Base-by-base conservation (phyloP, 2,113 vertebrate species). In the Mola mola region DNA sequence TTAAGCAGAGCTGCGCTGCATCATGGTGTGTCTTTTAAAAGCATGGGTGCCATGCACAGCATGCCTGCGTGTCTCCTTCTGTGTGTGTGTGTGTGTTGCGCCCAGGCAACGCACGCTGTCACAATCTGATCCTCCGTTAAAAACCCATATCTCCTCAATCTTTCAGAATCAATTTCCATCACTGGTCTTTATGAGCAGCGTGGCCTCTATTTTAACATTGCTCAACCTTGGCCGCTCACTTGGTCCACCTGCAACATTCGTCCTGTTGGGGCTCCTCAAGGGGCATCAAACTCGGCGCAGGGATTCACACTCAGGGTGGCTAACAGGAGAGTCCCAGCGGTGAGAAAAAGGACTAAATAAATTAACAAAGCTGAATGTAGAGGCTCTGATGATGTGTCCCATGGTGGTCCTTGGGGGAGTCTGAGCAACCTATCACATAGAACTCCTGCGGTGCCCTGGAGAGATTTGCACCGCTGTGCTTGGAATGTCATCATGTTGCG, bases 301-400 rank as follows among this genome's bases (percentile, higher is more conserved):
- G 11, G 57, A 43, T 56, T 44, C 46, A 10, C 36, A 28, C 53
- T 59, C 8, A 13, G 52, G 52, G 36, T 19, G 17, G 48, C 64
- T 36, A 19, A 49, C 34, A 17, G 17, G 15, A 44, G 49, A 40
- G 67, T 66, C 61, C 56, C 66, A 40, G 38, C 2, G 13, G 50
- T 40, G 57, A 29, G 38, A 47, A 37, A 56, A 52, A 20, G 33
- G 38, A 76, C 73, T 66, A 65, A 66, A 78, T 78, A 62, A 63
- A 84, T 87, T 50, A 85, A 75, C 71, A 81, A 79, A 80, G 75
- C 64, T 37, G n/a, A 37, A 16, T 72, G 33, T 31, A 66, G 68
- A 38, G 11, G 42, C 52, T 74, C 55, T 71, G 55, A 70, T 81
- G 50, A 64, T 59, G 42, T 25, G 20, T 70, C 56, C 69, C 55